A percentile compares a stretch with the other conserved stretches of the same genome.
These are phyloP conservation scores for Caenorhabditis macrosperma DNA, from an alignment of 2,888 invertebrate genomes.

Conservation along the genomic window DNA sequence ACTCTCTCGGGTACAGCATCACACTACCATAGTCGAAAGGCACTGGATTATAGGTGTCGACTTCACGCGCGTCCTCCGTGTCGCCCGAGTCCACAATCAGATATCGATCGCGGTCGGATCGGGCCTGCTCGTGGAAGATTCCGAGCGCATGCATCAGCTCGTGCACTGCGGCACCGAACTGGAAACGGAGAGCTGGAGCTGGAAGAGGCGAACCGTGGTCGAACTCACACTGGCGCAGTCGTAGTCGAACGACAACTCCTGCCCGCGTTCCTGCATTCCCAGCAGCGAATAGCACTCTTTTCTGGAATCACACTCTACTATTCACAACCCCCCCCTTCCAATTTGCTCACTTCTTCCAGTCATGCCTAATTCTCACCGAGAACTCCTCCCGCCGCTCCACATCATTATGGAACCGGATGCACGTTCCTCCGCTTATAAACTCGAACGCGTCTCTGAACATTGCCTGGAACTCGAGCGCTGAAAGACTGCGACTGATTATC, in stretches of 20 bases:
- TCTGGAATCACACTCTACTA: too few relatives aligned
- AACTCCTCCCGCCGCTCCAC: not conserved
- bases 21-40: conserved; percentile 45
- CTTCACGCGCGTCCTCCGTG: not conserved
- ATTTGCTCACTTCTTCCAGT: not conserved
- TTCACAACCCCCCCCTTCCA: not conserved
- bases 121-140: conserved; percentile 17
- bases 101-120: conserved; percentile 30
- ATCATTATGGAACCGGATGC: conserved; percentile 16
- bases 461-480: conserved; percentile 27
- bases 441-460: conserved; percentile 35
- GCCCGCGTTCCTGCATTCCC: not conserved
- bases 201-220: too few relatives aligned
- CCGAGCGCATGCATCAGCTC: conserved; percentile 44
- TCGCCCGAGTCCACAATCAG: conserved; percentile 7
- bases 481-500: not conserved
- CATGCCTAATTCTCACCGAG: not conserved
- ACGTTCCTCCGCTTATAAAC: conserved; percentile 9
- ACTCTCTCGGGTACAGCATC: conserved; percentile 28
- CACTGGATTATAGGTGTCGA: not conserved
- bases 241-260: conserved; percentile 4
- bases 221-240: not conserved
- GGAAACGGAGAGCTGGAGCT: not conserved
- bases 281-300: not conserved
- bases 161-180: conserved; percentile 38